Conservation (phyloP, 1,140 invertebrate species). For the Bombus consobrinus region DNA sequence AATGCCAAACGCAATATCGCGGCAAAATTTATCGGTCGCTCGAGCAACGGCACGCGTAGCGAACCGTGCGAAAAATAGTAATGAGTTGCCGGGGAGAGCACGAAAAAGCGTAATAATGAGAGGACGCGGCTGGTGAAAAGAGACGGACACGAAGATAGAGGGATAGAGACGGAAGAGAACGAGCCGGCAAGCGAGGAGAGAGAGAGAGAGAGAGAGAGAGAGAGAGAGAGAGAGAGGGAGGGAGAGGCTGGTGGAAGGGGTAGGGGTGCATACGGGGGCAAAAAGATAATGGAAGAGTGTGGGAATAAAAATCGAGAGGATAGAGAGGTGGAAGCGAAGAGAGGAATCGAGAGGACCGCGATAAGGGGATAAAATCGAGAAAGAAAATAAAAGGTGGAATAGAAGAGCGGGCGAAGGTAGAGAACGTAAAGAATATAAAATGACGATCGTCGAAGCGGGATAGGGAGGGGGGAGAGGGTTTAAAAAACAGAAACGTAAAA, state of each 20-base stretch:
- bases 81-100: slow-evolving; percentile 54
- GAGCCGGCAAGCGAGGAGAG: not conserved
- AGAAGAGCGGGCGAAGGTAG: slow-evolving; percentile 19
- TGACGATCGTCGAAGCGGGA: not conserved
- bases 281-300: slow-evolving; percentile 42
- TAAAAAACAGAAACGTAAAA: slow-evolving; percentile 18
- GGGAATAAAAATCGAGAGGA: slow-evolving; percentile 32
- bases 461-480: not conserved
- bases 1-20: slow-evolving; percentile 73
- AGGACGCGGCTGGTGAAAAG: not conserved
- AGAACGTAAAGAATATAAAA: slow-evolving; percentile 15
- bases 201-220: not conserved
- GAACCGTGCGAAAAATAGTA: slow-evolving; percentile 66
- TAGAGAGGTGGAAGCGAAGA: not conserved
- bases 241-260: not conserved
- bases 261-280: slow-evolving; percentile 18
- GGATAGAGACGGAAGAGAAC: not conserved
- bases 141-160: not conserved
- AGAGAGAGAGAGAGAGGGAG: not conserved
- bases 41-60: slow-evolving; percentile 61
- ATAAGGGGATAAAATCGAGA: slow-evolving; percentile 42
- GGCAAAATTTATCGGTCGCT: slow-evolving; percentile 68
- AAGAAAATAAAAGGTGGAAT: not conserved
- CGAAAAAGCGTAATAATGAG: slow-evolving; percentile 50
- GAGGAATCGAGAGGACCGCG: slow-evolving; percentile 28